These are phyloP conservation scores for Probaryconus sp. DNA, from an alignment of 1,140 invertebrate genomes.

Conservation along the genomic window DNA sequence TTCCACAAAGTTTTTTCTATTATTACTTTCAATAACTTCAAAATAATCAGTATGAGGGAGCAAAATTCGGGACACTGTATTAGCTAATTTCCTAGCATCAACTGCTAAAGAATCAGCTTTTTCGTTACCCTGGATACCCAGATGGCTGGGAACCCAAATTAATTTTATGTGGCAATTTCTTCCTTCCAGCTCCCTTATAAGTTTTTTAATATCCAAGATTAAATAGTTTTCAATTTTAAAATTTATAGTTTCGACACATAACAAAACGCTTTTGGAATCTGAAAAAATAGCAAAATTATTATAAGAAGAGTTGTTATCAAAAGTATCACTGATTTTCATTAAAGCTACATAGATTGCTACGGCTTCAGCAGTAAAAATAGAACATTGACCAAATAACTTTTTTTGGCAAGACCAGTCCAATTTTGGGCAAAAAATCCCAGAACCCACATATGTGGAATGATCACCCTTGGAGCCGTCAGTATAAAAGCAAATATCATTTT, in stretches of 20 bases:
- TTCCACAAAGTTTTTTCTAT: neutral
- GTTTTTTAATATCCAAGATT: neutral
- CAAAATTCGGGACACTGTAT: no score
- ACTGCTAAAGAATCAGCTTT: constrained; percentile 1
- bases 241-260: neutral
- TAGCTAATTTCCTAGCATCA: neutral
- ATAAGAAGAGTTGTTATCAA: no score
- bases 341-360: neutral
- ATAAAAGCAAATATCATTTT: constrained; percentile 14
- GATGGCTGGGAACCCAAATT: constrained; percentile 16
- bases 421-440: neutral
- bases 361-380: constrained; percentile 18
- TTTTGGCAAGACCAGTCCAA: neutral
- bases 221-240: constrained; percentile 4
- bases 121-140: neutral
- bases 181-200: neutral
- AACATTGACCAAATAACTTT: constrained; percentile 2
- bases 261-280: constrained; percentile 7
- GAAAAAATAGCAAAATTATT: constrained; percentile 4
- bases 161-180: no score
- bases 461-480: constrained; percentile 24
- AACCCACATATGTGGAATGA: constrained; percentile 2
- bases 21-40: constrained; percentile 11
- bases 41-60: neutral
- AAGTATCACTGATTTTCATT: no score